A percentile compares a stretch with the other conserved stretches of the same genome.
Conservation (phyloP, 2,888 invertebrate genomes). For the Nephrotoma flavescens region DNA sequence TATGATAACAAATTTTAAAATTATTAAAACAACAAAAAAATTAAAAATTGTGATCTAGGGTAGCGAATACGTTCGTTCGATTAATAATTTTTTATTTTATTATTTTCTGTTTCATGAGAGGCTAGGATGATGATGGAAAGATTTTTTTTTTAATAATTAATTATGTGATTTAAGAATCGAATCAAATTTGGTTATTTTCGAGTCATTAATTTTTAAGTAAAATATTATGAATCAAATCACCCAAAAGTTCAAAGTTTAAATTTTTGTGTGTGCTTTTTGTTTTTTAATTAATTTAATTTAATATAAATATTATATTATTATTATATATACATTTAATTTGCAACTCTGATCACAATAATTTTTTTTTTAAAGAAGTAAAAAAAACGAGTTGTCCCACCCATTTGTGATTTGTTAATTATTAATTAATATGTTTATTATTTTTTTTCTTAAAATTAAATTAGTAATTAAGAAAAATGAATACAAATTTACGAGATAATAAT, state of each 20-base stretch:
- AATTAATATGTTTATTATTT: constrained; percentile 1
- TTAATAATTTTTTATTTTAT: neutral
- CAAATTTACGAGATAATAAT: neutral
- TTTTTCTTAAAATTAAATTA: neutral
- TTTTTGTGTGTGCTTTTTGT: neutral
- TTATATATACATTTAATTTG: neutral
- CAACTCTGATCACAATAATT: constrained; percentile 17
- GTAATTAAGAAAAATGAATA: neutral
- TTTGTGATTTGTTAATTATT: constrained; percentile 20
- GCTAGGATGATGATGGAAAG: neutral
- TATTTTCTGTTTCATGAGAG: neutral
- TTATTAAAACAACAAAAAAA: neutral
- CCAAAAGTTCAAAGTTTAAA: constrained; percentile 2
- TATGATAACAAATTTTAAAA: neutral
- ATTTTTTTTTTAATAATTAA: neutral
- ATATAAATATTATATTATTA: neutral
- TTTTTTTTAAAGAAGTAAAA: neutral
- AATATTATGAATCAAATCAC: neutral
- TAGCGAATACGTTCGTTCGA: neutral
- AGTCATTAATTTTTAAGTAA: neutral
- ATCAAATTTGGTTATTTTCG: neutral
- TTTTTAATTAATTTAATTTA: neutral
- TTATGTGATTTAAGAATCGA: neutral
- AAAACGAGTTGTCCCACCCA: constrained; percentile 23
- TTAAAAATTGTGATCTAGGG: neutral